Conservation (phyloP, 1,140 invertebrate genomes). For the Coelopa frigida region DNA sequence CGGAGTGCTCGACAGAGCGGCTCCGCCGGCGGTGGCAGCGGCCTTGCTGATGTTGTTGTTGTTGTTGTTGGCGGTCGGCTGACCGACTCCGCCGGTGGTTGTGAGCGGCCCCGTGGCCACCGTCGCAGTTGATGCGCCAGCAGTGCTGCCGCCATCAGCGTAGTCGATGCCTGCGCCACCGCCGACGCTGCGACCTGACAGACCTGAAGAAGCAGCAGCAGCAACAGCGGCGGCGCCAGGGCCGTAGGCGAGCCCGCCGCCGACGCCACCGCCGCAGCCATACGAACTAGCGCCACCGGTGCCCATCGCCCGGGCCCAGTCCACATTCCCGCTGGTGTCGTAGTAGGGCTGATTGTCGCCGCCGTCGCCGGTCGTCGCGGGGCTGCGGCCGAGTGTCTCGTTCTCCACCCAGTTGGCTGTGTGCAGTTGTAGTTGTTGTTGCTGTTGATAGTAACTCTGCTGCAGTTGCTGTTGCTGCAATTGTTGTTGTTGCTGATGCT, state of each 20-base stretch:
- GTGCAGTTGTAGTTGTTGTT: conserved; percentile 28
- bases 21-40: conserved; percentile 36
- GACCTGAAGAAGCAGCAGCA: conserved; percentile 2
- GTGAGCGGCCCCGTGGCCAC: conserved; percentile 1
- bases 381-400: conserved; percentile 34
- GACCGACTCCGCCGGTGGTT: conserved; percentile 3
- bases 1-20: conserved; percentile 38
- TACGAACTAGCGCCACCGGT: conserved; percentile 44
- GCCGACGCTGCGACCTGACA: conserved; percentile 2
- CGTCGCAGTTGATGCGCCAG: conserved; percentile 35
- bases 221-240: conserved; percentile 29
- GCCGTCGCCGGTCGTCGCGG: conserved; percentile 27
- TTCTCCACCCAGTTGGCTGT: conserved; percentile 21
- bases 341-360: conserved; percentile 44
- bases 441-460: conserved; percentile 16
- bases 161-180: conserved; percentile 36
- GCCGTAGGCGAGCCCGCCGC: conserved; percentile 40
- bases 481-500: conserved; percentile 21
- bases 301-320: conserved; percentile 43
- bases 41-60: conserved; percentile 15
- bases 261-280: conserved; percentile 39
- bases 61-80: conserved; percentile 11
- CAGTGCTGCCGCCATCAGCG: conserved; percentile 37
- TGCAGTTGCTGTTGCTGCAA: conserved; percentile 21
- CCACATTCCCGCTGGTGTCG: conserved; percentile 44